These are phyloP conservation scores for Pyralis farinalis DNA, from an alignment of 2,888 invertebrate genomes.

Conservation along the genomic window DNA sequence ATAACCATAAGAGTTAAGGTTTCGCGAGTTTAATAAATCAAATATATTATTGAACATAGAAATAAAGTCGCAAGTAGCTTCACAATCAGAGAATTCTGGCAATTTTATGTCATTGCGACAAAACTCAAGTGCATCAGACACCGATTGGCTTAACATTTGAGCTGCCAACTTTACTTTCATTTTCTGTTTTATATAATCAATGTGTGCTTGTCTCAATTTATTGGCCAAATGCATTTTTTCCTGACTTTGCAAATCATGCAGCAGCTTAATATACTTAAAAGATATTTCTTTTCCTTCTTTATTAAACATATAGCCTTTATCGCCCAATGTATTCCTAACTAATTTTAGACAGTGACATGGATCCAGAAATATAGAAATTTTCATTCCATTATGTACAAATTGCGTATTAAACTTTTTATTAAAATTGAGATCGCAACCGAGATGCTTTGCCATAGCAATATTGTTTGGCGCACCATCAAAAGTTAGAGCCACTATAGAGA, in stretches of 20 bases:
- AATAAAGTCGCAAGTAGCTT: slow-evolving; percentile 9
- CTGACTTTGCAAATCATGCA: neutral
- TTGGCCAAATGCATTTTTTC: too few species aligned
- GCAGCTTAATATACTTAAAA: slow-evolving; percentile 3
- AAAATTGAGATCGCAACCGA: slow-evolving; percentile 3
- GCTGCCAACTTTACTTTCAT: neutral
- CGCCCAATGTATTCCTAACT: slow-evolving; percentile 8
- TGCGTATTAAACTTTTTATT: neutral
- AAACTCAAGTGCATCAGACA: slow-evolving; percentile 7
- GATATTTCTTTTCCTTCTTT: neutral
- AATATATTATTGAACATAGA: slow-evolving; percentile 10
- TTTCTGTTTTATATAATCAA: neutral
- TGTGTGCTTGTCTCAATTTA: too few species aligned
- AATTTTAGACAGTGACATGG: slow-evolving; percentile 10
- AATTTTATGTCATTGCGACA: slow-evolving; percentile 8
- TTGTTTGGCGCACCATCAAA: slow-evolving; percentile 9
- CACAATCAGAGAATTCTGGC: slow-evolving; percentile 4
- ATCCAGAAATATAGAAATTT: slow-evolving; percentile 6
- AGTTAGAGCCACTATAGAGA: slow-evolving; percentile 2
- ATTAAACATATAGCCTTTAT: slow-evolving; percentile 2
- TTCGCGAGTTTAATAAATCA: slow-evolving; percentile 11
- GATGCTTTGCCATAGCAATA: slow-evolving; percentile 6
- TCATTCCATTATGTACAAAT: slow-evolving; percentile 1
- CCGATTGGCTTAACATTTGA: slow-evolving; percentile 7
- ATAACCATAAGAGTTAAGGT: slow-evolving; percentile 3